Evolutionary conservation across 1,140 invertebrate species (phyloP).

Genomic region (Trachymyrmex cornetzi): DNA sequence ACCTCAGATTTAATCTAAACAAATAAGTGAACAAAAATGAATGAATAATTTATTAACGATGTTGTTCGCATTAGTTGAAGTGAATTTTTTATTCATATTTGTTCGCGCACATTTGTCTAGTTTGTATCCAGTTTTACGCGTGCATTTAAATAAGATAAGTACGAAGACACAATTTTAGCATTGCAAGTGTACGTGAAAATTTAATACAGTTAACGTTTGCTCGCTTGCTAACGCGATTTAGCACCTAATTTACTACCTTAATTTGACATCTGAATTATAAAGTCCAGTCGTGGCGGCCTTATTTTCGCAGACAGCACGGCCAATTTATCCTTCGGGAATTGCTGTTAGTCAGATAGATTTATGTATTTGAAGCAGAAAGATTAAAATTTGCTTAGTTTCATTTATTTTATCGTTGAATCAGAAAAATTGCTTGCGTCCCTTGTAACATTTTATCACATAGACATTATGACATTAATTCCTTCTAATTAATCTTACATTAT

Average conservation of each 20-base stretch:
- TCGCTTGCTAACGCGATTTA: conserved; percentile 29
- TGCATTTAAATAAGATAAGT: conserved; percentile 27
- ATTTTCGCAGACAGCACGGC: conserved; percentile 29
- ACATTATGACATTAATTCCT: not conserved
- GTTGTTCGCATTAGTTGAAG: not conserved
- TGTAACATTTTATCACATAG: not conserved
- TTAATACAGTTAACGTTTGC: conserved; percentile 16
- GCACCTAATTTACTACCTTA: conserved; percentile 35
- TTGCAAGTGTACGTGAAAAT: conserved; percentile 1
- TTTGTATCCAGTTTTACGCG: not conserved
- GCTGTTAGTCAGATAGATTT: conserved; percentile 22
- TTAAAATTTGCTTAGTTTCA: conserved; percentile 5
- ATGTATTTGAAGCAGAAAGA: not conserved
- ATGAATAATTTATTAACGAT: not conserved
- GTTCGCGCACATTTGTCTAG: not conserved
- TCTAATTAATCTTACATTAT: not conserved
- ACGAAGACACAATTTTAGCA: conserved; percentile 8
- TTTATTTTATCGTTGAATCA: conserved; percentile 17
- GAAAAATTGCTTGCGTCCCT: not conserved
- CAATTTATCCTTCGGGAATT: conserved; percentile 30
- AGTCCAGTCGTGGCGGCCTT: not conserved
- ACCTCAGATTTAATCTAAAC: not conserved
- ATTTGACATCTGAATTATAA: conserved; percentile 49
- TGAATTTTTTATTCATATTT: not conserved
- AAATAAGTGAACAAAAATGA: not conserved